Evolutionary conservation across 2,888 invertebrate genomes (phyloP), one percentile per base, ranked within the genome.

Genomic region (Tenthredo livida): DNA sequence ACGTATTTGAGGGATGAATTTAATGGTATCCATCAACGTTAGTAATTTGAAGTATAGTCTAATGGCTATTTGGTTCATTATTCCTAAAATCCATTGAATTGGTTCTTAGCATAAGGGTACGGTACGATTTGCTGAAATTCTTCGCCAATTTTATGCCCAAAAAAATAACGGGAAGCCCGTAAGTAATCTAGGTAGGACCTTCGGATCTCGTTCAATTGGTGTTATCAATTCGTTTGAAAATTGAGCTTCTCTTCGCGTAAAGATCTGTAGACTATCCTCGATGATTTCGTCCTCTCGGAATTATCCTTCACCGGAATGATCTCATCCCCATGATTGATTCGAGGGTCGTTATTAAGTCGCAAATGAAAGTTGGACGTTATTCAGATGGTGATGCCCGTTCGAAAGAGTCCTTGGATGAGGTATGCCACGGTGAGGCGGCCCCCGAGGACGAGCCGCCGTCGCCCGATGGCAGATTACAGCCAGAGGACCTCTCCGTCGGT

Each of bases 401-500:
- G 29, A 40, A 67, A 67, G 83, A 83, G 70, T 83, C 88, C 86
- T 86, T 88, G 88, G 87, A 86, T 80, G 87, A 84, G 21, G 87
- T 25, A 17, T 85, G 84, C 33, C 54, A 50, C 86, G 87, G 75
- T 86, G 88, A 65, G 47, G 70, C 84, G 29, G 83, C 86, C 82
- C 87, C 87, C 17, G 86, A 87, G 80, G 86, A 89, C 84, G 87
- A 90, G 72, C 87, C 90, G 17, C 88, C 89, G 85, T 92, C 92
- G 50, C 91, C 92, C 84, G 92, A 92, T 85, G 86, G 87, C 0
- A 90, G 91, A 0, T 86, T 91, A 7, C 91, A 92, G 85, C 92
- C 92, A 82, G 92, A 92, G 86, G 92, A 92, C 50, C 89, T 92
- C 25, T 92, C 92, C 21, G 88, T 92, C 61, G 67, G 54, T 0